Conservation (phyloP, 2,888 invertebrate genomes). For the Fragum whitleyi region DNA sequence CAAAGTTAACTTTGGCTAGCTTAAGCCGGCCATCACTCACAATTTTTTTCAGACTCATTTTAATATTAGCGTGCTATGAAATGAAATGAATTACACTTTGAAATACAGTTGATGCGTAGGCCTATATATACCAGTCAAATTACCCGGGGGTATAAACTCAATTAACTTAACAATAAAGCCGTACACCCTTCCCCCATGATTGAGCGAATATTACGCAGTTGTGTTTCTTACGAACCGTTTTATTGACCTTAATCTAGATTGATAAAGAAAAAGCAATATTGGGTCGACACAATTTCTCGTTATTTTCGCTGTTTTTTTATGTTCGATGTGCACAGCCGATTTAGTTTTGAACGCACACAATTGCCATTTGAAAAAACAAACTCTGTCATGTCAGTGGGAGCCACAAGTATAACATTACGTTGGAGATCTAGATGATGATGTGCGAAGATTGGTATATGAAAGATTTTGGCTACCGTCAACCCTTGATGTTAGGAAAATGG, state of each 20-base stretch:
- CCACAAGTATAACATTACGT: neutral
- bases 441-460: constrained; percentile 6
- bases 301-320: neutral
- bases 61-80: too few relatives aligned
- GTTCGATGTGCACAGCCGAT: neutral
- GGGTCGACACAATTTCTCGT: neutral
- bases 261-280: neutral
- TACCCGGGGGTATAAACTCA: too few relatives aligned
- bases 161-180: too few relatives aligned
- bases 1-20: neutral
- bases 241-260: constrained; percentile 8
- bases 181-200: neutral
- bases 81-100: too few relatives aligned
- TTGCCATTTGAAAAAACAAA: neutral
- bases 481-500: constrained; percentile 2
- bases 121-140: too few relatives aligned
- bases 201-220: constrained; percentile 4
- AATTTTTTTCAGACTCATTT: too few relatives aligned
- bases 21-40: neutral
- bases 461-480: constrained; percentile 10
- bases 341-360: constrained; percentile 1
- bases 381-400: constrained; percentile 3
- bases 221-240: neutral
- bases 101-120: too few relatives aligned
- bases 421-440: neutral